phyloP scores from a whole-genome alignment of 2,888 invertebrate species.

The Calameuta pallipes region DNA sequence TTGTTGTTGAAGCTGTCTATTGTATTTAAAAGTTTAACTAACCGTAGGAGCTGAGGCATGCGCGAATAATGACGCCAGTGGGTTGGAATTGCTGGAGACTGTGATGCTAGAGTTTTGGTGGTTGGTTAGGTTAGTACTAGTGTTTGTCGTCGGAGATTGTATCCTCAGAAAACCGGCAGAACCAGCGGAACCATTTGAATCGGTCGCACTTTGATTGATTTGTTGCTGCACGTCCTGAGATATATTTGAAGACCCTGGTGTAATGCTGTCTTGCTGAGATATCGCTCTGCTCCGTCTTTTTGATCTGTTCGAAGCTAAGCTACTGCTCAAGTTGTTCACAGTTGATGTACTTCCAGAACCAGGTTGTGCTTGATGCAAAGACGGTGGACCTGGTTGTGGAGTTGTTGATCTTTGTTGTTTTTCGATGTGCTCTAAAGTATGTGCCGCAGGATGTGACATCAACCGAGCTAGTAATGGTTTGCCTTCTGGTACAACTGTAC shows the following conservation, averaged over 20 bases:
- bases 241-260: slow-evolving; percentile 32
- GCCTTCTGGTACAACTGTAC: slow-evolving; percentile 70
- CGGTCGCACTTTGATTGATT: slow-evolving; percentile 37
- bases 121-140: slow-evolving; percentile 34
- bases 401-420: slow-evolving; percentile 84
- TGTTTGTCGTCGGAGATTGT: slow-evolving; percentile 55
- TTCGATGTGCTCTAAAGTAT: slow-evolving; percentile 89
- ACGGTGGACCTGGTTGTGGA: slow-evolving; percentile 68
- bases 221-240: slow-evolving; percentile 41
- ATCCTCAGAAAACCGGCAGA: slow-evolving; percentile 60
- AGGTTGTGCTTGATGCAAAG: slow-evolving; percentile 36
- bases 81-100: slow-evolving; percentile 41
- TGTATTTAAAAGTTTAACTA: slow-evolving; percentile 13
- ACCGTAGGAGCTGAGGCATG: slow-evolving; percentile 38
- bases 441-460: slow-evolving; percentile 83
- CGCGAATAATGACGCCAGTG: slow-evolving; percentile 52
- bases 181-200: slow-evolving; percentile 39
- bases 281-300: slow-evolving; percentile 44
- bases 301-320: slow-evolving; percentile 37
- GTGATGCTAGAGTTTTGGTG: slow-evolving; percentile 40
- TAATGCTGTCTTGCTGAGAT: slow-evolving; percentile 32
- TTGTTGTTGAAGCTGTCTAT: background rate
- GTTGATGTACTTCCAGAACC: slow-evolving; percentile 30
- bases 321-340: slow-evolving; percentile 33
- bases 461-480: slow-evolving; percentile 79